Evolutionary conservation across 2,113 vertebrate genomes (phyloP), one percentile per base, ranked within the genome.

Genomic region (Gulo gulo): DNA sequence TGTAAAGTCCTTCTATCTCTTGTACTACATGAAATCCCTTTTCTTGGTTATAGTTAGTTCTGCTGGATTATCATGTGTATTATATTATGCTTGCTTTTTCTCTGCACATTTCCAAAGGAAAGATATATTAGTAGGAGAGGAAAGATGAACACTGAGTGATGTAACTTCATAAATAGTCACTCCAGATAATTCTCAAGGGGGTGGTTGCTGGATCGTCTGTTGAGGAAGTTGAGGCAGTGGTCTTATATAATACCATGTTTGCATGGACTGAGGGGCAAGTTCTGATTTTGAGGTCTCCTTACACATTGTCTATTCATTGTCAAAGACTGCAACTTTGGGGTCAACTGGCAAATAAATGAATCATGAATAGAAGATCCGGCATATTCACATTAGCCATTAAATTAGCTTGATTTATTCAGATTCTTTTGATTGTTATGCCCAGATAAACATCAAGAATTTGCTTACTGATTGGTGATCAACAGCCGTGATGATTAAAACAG

Each of bases 401-500:
- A 73, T 34, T 50, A 76, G n/a, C 14, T 84, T 59, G 85, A 69
- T 59, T 88, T 92, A 47, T 74, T 61, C 39, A 47, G 20, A 4
- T 89, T 96, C 12, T 92, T 90, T 59, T 74, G 55, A 20, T 96
- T 63, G 31, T 65, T 85, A 65, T 16, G 1, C 23, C 50, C 18
- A 61, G 78, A 71, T 84, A 69, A 69, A 45, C n/a, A 84, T 20
- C 83, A 88, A 95, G 65, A 31, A 55, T 85, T 84, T 81, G 20
- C 65, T 85, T 94, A 39, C 42, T 95, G 71, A 76, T 74, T 82
- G n/a, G 31, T 39, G 63, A 89, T 74, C 59, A 93, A 82, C 6
- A 85, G 29, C 78, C 52, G 9, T 67, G 47, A 97, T 88, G 81
- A 82, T 82, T 95, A 91, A 95, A 59, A 87, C 14, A 82, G 65